Percentiles rank a stretch among this genome's conserved stretches.
phyloP scores from a whole-genome alignment of 2,113 vertebrate genomes.

The Vicugna pacos region DNA sequence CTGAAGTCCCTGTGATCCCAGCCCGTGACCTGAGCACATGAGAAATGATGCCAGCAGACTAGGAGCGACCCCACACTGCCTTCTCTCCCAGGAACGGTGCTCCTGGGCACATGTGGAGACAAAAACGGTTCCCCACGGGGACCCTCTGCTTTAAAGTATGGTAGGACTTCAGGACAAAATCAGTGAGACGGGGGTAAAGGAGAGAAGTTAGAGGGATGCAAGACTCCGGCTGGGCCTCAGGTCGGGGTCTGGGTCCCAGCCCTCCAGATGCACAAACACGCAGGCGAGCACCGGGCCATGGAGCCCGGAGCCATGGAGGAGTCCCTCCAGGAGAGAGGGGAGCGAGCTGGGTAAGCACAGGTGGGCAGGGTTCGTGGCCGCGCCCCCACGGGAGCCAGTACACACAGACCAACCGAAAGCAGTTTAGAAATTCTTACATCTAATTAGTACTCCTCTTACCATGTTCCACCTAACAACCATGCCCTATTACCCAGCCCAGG shows the following conservation, averaged over 20 bases:
- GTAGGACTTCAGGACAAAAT: neutral
- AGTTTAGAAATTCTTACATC: neutral
- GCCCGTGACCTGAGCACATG: neutral
- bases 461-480: neutral
- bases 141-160: neutral
- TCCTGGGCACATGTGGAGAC: neutral
- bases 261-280: too few species aligned
- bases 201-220: neutral
- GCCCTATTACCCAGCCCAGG: neutral
- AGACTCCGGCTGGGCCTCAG: neutral
- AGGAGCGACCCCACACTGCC: fast-evolving
- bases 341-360: neutral
- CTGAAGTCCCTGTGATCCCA: neutral
- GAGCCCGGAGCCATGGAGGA: neutral
- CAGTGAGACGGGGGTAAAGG: neutral
- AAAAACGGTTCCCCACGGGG: neutral
- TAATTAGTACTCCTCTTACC: neutral
- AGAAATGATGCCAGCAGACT: neutral
- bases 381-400: fast-evolving
- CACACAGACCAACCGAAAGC: too few species aligned
- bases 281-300: too few species aligned
- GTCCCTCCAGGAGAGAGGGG: neutral
- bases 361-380: neutral
- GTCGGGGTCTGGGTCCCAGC: neutral
- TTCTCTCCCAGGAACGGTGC: neutral